Conservation (phyloP, 2,888 invertebrate genomes). For the Thysanoteuthis rhombus region DNA sequence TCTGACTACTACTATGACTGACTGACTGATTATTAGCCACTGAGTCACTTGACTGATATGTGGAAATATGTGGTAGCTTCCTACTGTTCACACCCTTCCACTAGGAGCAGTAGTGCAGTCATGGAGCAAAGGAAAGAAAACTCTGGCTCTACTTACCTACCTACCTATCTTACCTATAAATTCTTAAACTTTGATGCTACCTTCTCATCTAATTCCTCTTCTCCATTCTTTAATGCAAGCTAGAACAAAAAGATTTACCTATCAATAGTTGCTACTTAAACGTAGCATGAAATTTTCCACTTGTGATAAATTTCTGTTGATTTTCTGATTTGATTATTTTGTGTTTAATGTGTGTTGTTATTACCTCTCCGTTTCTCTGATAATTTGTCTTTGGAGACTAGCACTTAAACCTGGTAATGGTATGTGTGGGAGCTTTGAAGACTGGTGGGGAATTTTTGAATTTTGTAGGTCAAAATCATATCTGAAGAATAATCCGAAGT, state of each 20-base stretch:
- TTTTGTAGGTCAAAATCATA: neutral
- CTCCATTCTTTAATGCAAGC: neutral
- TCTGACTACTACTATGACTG: neutral
- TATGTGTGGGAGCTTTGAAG: neutral
- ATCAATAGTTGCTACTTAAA: neutral
- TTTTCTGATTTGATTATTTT: neutral
- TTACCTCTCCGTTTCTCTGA: neutral
- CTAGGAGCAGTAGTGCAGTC: neutral
- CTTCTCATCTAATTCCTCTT: neutral
- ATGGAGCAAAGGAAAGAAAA: neutral
- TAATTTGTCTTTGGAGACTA: neutral
- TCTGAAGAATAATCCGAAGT: neutral
- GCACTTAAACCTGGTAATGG: neutral
- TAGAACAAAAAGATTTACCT: too few relatives aligned
- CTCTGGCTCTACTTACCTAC: neutral
- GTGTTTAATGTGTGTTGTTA: too few relatives aligned
- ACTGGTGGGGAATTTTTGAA: neutral
- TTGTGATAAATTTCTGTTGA: neutral
- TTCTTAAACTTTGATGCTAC: neutral
- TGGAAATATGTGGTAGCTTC: neutral
- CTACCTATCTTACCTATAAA: neutral
- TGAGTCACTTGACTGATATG: conserved; percentile 12
- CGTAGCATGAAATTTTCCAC: neutral
- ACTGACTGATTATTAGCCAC: neutral
- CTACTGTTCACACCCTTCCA: conserved; percentile 1